Evolutionary conservation across 2,113 vertebrate genomes (phyloP).

Genomic region (Meles meles): DNA sequence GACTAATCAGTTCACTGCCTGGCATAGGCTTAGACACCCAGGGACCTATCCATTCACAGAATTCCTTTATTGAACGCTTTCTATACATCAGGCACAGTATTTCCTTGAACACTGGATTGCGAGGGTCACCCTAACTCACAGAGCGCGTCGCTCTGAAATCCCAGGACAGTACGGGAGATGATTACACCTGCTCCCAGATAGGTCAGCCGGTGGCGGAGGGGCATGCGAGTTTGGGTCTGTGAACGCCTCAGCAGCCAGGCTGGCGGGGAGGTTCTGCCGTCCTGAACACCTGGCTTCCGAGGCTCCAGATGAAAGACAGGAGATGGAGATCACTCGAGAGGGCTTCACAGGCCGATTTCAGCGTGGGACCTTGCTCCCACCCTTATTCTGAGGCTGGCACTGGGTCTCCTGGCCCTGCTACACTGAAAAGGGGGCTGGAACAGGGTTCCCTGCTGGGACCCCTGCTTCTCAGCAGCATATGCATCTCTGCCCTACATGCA

Average conservation of each 20-base stretch:
- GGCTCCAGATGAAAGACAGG: neutral
- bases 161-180: neutral
- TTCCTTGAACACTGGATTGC: neutral
- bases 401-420: neutral
- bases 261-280: neutral
- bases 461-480: neutral
- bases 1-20: neutral
- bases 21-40: neutral
- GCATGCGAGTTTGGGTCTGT: accelerated
- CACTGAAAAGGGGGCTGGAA: neutral
- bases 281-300: neutral
- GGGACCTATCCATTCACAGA: neutral
- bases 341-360: neutral
- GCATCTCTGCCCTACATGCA: neutral
- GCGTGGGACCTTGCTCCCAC: accelerated
- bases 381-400: neutral
- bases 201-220: no score
- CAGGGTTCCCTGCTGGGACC: neutral
- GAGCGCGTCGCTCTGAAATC: neutral
- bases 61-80: neutral
- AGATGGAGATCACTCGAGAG: accelerated
- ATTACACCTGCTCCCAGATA: neutral
- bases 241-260: neutral
- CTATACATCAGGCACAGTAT: accelerated
- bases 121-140: neutral